Base-by-base conservation (phyloP, 2,113 vertebrate genomes). In the Melospiza melodia region DNA sequence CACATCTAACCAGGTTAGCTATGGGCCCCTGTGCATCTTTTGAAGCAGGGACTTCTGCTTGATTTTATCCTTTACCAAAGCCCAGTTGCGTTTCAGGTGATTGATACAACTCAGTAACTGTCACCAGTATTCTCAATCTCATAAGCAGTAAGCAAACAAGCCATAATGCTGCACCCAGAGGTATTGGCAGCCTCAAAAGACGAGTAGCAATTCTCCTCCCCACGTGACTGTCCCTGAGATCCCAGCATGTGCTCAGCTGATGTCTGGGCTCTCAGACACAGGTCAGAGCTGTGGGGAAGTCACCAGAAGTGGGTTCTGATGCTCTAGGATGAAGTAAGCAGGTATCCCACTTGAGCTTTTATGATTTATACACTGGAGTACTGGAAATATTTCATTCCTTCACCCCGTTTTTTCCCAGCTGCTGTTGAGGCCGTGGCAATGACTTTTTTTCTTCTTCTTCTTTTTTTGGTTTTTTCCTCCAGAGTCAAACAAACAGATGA, bases 231-330 rank as follows among this genome's bases (percentile, higher is more conserved):
- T 37, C 33, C 12, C 30, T 55, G 61, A 13, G 33, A 55, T 4
- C 51, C 37, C 25, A 37, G 39, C 0, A 0, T 35, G 43, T 35
- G 31, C 57, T 82, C 0, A 0, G 16, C 8, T 46, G 19, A 22
- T 0, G 1, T 57, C 39, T 0, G 2, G 12, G 25, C 39, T 73
- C 15, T 52, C 49, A 37, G 39, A 33, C 0, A 10, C 12, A 21
- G 39, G 25, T 33, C n/a, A 85, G 66, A 57, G 18, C 54, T 11
- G 5, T 28, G 27, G 46, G 51, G 27, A 33, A 61, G 55, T 63
- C 43, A 23, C 24, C 41, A 77, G 46, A 61, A 46, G 59, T 35
- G 18, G 31, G 14, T 66, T 74, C 41, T 74, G 7, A 20, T 2
- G 3, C 0, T 2, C 28, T 58, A 43, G 33, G 35, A 39, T 5